A percentile compares a stretch with the other conserved stretches of the same genome.
phyloP scores from a whole-genome alignment of 2,113 vertebrate species.

The Platichthys stellatus region DNA sequence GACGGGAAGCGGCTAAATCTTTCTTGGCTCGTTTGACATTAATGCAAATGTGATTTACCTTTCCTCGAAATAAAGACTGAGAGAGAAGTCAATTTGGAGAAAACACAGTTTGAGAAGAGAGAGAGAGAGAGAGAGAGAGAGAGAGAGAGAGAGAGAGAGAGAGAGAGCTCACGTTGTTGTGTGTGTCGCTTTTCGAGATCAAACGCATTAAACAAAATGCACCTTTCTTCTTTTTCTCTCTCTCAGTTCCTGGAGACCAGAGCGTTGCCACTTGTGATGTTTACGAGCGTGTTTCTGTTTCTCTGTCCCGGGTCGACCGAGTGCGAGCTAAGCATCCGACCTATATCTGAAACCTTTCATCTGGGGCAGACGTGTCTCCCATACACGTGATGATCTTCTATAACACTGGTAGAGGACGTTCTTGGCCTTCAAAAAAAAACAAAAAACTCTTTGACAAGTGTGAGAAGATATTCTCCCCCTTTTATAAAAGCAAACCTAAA shows the following conservation, averaged over 20 bases:
- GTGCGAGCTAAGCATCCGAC: slow-evolving; percentile 68
- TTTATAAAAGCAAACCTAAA: slow-evolving; percentile 61
- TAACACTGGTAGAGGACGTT: slow-evolving; percentile 65
- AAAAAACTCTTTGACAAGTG: slow-evolving; percentile 68
- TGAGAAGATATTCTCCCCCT: slow-evolving; percentile 59
- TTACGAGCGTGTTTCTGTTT: slow-evolving; percentile 33
- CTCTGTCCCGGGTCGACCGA: slow-evolving; percentile 32
- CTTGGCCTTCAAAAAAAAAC: slow-evolving; percentile 62
- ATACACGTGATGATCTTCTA: slow-evolving; percentile 63
- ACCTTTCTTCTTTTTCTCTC: not conserved
- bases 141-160: not conserved
- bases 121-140: not conserved
- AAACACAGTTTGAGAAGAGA: slow-evolving; percentile 6
- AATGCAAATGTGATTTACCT: slow-evolving; percentile 51
- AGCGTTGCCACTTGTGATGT: slow-evolving; percentile 35
- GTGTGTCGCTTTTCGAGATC: slow-evolving; percentile 44
- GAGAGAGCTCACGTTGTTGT: not conserved
- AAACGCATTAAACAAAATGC: slow-evolving; percentile 44
- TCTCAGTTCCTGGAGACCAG: slow-evolving; percentile 41
- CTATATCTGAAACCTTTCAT: slow-evolving; percentile 74
- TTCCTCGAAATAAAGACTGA: slow-evolving; percentile 27
- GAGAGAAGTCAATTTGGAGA: slow-evolving; percentile 6
- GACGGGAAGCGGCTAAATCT: slow-evolving; percentile 38
- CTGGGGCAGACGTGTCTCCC: slow-evolving; percentile 66
- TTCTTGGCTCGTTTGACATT: slow-evolving; percentile 34